Evolutionary conservation across 2,113 vertebrate genomes (phyloP), one percentile per base, ranked within the genome.

Genomic region (Psittacus erithacus): DNA sequence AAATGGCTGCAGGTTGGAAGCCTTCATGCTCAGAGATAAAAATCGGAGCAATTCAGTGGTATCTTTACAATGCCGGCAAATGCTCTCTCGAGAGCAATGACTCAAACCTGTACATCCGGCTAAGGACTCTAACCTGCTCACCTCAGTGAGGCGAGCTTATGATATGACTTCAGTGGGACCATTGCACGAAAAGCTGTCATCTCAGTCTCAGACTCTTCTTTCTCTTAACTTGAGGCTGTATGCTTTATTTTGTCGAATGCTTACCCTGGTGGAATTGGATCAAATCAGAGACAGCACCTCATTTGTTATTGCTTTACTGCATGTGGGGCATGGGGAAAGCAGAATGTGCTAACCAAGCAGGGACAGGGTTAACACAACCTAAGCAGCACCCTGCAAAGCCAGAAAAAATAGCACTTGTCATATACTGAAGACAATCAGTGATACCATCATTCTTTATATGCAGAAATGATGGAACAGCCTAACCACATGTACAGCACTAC

Each of bases 211-310:
- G 57, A 25, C 22, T 80, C 47, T 55, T 69, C 16, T 68, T 75
- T 73, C 38, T 50, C 60, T 81, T 52, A 17, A n/a, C 24, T 57
- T 60, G 50, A 94, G 35, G 31, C 50, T 59, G 35, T 9, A 24
- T 0, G 0, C 10, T 83, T 70, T 25, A 50, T 46, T 82, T 71
- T 57, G 43, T 47, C 57, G 38, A 87, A 57, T 0, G 0, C 0
- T 25, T n/a, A 59, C 7, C 18, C 29, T 0, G 7, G 11, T 47
- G 50, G 27, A 88, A 83, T 3, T 46, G 57, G 64, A 50, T 2
- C 2, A 53, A 79, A 80, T 19, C 29, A 68, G 49, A 77, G 27
- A 62, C 28, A 75, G 13, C 0, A 0, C 16, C 50, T 75, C 22
- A 11, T 24, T 41, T 0, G 1, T 35, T 65, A 15, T 13, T 29